Conservation (phyloP, 2,113 vertebrate genomes). For the Strix aluco region DNA sequence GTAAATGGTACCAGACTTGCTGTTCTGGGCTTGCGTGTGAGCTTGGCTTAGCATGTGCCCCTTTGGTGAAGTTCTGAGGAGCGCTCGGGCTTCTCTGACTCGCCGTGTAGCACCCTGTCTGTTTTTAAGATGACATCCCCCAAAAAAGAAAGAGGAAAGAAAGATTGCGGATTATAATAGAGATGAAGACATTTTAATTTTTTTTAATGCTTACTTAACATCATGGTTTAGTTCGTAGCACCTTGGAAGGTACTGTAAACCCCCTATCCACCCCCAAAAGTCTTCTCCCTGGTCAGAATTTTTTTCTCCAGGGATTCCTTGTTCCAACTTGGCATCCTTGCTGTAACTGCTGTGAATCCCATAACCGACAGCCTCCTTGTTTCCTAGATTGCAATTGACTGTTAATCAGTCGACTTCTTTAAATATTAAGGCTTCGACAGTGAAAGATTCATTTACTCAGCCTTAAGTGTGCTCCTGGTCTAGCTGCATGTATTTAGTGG, state of each 20-base stretch:
- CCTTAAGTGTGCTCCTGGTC: background rate
- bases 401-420: background rate
- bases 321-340: background rate
- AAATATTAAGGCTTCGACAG: background rate
- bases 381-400: background rate
- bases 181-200: background rate
- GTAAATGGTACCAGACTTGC: background rate
- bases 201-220: background rate
- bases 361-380: background rate
- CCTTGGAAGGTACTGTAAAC: background rate
- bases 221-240: background rate
- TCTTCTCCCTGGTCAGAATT: background rate
- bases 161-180: background rate
- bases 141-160: background rate
- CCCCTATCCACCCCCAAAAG: accelerated
- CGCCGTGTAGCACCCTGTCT: background rate
- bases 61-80: background rate
- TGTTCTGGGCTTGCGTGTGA: background rate
- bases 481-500: background rate
- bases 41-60: background rate
- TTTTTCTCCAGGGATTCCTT: background rate
- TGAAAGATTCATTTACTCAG: background rate
- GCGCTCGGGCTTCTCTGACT: background rate
- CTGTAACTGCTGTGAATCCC: background rate
- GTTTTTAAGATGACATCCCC: background rate